These are phyloP conservation scores for Lycopodina hypogea DNA, from an alignment of 37 sponge, comb jelly and placozoan species.

Conservation along the genomic window DNA sequence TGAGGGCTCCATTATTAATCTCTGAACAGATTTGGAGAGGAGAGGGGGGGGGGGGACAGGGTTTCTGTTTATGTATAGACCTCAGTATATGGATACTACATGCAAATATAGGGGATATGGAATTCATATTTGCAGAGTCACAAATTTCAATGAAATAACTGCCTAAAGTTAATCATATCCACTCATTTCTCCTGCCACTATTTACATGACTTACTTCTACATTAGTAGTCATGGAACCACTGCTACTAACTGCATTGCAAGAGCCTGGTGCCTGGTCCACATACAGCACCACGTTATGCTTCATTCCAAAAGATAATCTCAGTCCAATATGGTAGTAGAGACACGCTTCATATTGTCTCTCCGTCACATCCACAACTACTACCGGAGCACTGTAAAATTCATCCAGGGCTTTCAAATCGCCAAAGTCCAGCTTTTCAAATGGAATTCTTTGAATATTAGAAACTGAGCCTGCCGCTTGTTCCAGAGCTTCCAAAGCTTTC, in stretches of 20 bases:
- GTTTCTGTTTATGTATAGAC: too few relatives aligned
- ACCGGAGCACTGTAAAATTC: conserved; percentile 71
- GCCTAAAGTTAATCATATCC: too few relatives aligned
- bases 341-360: conserved; percentile 46
- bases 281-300: conserved; percentile 70
- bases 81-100: too few relatives aligned
- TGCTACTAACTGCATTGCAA: conserved; percentile 28
- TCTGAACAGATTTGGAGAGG: too few relatives aligned
- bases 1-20: too few relatives aligned
- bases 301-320: conserved; percentile 74
- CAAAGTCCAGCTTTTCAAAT: conserved; percentile 75
- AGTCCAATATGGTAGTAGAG: conserved; percentile 79
- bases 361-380: conserved; percentile 70
- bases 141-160: too few relatives aligned
- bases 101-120: too few relatives aligned
- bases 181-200: too few relatives aligned
- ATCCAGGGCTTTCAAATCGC: conserved; percentile 64
- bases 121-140: too few relatives aligned
- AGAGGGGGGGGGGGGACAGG: too few relatives aligned
- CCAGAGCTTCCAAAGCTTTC: conserved; percentile 39
- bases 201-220: too few relatives aligned
- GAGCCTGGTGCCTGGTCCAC: conserved; percentile 32
- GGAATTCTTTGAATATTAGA: conserved; percentile 33
- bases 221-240: background rate
- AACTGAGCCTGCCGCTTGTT: conserved; percentile 30